Evolutionary conservation across 1,140 invertebrate species (phyloP), one percentile per base, ranked within the genome.

Genomic region (Muscidifurax raptorellus): DNA sequence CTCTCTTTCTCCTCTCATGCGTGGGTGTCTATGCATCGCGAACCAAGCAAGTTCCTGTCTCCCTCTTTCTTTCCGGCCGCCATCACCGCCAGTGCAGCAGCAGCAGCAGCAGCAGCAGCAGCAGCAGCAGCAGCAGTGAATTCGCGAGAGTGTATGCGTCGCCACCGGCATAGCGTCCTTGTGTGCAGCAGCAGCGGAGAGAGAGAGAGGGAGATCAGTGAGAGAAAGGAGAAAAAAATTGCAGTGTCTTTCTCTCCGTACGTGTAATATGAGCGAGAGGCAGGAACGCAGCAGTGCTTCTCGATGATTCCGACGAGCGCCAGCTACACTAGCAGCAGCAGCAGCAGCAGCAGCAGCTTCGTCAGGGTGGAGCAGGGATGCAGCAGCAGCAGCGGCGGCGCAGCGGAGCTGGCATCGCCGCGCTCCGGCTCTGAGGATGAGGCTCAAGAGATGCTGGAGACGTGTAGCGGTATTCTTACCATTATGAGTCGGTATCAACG

Each of bases 341-440:
- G 66, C 64, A 30, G 28, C 59, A 52, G 25, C 82, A 18, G 30
- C 15, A 15, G 15, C 52, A 30, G 25, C 28, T 9, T 52, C 3
- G 40, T 52, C 22, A 78, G 27, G 40, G 30, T 30, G 59, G 28
- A 30, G 28, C 66, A 69, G 66, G 59, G 66, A 3, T 22, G 66
- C 44, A 40, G 28, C 18, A 72, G 44, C 47, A 13, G 66, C 15
- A 66, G 52, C 69, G 74, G 36, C 25, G n/a, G 64, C 27, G 66
- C 28, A 25, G 75, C n/a, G 40, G 72, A 36, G 74, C 44, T 75
- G 64, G 66, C 75, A 52, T 52, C 44, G 71, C 15, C 76, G 82
- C 66, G 69, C 77, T 47, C 82, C 75, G 52, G 44, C 18, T 67
- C 72, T n/a, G 84, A 30, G 59, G 40, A 81, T 66, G 67, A 40